Base-by-base conservation (phyloP, 2,113 vertebrate species). In the Taxidea taxus region DNA sequence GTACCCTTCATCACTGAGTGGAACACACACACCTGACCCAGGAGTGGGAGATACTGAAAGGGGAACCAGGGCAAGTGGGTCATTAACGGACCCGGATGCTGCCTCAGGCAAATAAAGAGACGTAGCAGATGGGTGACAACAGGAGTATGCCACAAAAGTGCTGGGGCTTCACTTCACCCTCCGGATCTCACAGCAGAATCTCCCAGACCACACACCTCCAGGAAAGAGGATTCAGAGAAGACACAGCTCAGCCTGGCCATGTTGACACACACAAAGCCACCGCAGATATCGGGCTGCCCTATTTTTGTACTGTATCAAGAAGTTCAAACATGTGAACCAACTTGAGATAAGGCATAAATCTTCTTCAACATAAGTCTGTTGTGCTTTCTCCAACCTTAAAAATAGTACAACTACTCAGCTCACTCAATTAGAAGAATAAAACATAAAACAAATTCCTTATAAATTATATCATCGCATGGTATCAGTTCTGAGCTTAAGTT, bases 211-310 rank as follows among this genome's bases (percentile, higher is more conserved):
- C 70, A 29, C 0, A 2, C 34, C 42, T 34, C 29, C 2, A 42
- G 31, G 47, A 31, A 54, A 51, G 16, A 31, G 56, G 39, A 12
- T 49, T 81, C 85, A 37, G 62, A 51, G 56, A 56, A 15, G 56
- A 23, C 0, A 0, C 0, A 6, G 16, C 6, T 6, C 9, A 21
- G 29, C 37, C 58, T 62, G 60, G 18, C 13, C 60, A 3, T 0
- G 0, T 3, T 16, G 23, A 37, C 34, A 34, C 9, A 12, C 27
- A 18, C 42, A 16, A 56, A 54, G 31, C 68, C 15, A 37, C 5
- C 37, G 31, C 2, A n/a, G 31, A 4, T 4, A 11, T 8, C 62
- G 7, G 2, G 1, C 11, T 54, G 44, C 13, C 42, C 31, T 5
- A 18, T 5, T 4, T 51, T 68, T 29, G 3, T 7, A 4, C 4